Base-by-base conservation (phyloP, 2,797 vertebrate genomes). In the Graptemys geographica region DNA sequence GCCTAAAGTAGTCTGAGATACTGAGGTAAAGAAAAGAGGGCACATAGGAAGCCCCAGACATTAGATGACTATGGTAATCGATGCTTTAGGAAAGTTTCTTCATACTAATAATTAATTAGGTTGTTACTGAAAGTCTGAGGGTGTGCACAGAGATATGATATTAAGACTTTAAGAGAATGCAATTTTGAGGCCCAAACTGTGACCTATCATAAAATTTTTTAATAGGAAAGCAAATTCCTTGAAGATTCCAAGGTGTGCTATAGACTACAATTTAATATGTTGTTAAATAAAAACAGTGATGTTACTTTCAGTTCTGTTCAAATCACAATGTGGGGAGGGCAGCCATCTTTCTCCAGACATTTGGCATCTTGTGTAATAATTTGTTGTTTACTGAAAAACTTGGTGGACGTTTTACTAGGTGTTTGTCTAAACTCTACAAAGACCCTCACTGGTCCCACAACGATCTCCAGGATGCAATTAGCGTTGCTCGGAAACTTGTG, bases 351-450 rank as follows among this genome's bases (percentile, higher is more conserved):
- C 74, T 18, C 25, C 28, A 57, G 56, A 82, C 6, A 7, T 21
- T 33, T 59, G 19, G 27, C 59, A 25, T 55, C 21, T 65, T 83
- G 1, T 62, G 9, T 84, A 55, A 62, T 44, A n/a, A 18, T 47
- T 47, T 44, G 52, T 72, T 88, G 44, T 49, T 56, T 21, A 69
- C 76, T 90, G 25, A 90, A 79, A 47, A 55, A 19, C 44, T 49
- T 79, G 51, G 37, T 55, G 59, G 33, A 9, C 8, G 19, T 90
- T 90, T 81, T 37, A 12, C 12, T 87, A 98, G 98, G 98, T 98
- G 98, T 72, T 97, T 98, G 91, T 97, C 97, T 52, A 97, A 95
- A 11, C 96, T 98, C 89, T 98, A 96, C 85, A 93, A 95, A 78
- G 95, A 98, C 47, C 79, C 97, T 47, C 78, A 92, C 55, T 98